Percentiles rank a stretch among this genome's conserved stretches.
Evolutionary conservation across 2,113 vertebrate species (phyloP).

Genomic region (Gallinago undulata): DNA sequence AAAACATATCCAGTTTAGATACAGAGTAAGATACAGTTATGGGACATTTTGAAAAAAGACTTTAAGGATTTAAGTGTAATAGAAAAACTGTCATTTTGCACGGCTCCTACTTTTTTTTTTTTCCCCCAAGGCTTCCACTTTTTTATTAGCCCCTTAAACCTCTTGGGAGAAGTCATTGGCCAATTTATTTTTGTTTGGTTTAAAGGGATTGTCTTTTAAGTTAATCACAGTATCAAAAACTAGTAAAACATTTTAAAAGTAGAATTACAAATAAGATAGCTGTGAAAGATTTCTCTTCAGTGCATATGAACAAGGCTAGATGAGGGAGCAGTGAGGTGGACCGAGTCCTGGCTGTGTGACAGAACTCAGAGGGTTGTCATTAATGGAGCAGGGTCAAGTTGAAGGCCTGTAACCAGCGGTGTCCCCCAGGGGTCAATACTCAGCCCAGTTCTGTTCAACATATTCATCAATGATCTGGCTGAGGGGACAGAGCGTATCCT

Average conservation of each 20-base stretch:
- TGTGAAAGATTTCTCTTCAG: conserved; percentile 30
- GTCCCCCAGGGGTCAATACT: too few species aligned
- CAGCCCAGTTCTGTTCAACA: too few species aligned
- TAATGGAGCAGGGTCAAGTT: too few species aligned
- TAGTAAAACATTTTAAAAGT: not conserved
- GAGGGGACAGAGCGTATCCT: too few species aligned
- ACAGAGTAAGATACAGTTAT: not conserved
- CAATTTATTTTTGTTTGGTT: conserved; percentile 7
- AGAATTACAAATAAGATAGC: not conserved
- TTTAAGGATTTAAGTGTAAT: not conserved
- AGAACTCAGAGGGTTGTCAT: too few species aligned
- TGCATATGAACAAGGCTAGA: conserved; percentile 20
- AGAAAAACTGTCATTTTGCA: not conserved
- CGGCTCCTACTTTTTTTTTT: not conserved
- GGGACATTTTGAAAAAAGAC: not conserved
- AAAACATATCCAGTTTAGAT: not conserved
- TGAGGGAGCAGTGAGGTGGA: too few species aligned
- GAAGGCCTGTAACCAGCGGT: too few species aligned
- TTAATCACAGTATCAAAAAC: conserved; percentile 21
- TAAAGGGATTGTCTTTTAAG: not conserved
- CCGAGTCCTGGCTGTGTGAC: too few species aligned
- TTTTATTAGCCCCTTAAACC: not conserved
- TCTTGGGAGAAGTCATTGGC: not conserved
- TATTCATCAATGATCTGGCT: too few species aligned
- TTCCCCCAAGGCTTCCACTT: not conserved